Percentiles rank a stretch among this genome's conserved stretches.
Conservation (phyloP, 2,797 vertebrate genomes). For the Channa striata region DNA sequence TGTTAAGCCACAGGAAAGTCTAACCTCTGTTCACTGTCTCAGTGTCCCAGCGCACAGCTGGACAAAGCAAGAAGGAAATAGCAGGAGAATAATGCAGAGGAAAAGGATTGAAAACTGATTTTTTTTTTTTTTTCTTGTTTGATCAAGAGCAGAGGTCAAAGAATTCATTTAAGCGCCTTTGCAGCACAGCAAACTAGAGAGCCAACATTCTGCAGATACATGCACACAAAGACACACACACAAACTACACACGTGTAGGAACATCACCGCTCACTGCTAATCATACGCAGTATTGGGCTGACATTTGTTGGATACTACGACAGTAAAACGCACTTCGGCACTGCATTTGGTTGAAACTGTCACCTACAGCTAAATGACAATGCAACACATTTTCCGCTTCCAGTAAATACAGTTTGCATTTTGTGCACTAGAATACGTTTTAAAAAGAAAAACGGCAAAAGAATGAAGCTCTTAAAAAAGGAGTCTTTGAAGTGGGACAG, state of each 20-base stretch:
- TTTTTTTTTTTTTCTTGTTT: conserved; percentile 7
- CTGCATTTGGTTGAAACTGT: neutral
- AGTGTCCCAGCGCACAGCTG: conserved; percentile 20
- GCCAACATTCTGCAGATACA: neutral
- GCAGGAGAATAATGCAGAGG: conserved; percentile 34
- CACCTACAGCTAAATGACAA: conserved; percentile 1
- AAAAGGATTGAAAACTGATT: conserved; percentile 10
- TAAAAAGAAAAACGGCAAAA: conserved; percentile 13
- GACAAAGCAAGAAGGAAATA: conserved; percentile 29
- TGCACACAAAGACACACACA: neutral
- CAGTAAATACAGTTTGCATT: conserved; percentile 10
- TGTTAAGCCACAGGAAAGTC: conserved; percentile 48
- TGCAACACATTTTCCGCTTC: neutral
- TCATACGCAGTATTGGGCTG: conserved; percentile 17
- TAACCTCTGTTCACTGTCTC: conserved; percentile 36
- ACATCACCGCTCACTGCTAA: neutral
- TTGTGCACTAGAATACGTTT: neutral
- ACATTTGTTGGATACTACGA: conserved; percentile 1
- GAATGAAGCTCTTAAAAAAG: neutral
- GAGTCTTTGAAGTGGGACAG: no score
- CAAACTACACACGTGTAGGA: neutral
- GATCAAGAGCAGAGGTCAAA: conserved; percentile 51
- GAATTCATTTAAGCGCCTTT: conserved; percentile 35
- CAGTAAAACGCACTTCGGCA: neutral
- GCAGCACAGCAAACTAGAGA: neutral